Evolutionary conservation across 2,888 invertebrate species (phyloP).

Genomic region (Cataglyphis altisquamis): DNA sequence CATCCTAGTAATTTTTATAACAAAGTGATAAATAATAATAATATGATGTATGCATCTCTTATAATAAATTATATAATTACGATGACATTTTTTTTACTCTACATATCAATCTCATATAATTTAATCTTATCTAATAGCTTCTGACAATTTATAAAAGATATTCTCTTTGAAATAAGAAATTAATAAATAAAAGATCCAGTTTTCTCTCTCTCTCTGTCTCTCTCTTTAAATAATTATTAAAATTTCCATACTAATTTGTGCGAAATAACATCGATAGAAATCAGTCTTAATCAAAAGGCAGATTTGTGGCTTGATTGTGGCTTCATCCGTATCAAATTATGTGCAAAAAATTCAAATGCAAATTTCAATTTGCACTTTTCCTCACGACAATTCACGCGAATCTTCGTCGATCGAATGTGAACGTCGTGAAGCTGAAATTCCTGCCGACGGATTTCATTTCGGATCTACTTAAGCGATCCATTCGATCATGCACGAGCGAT

Average conservation of each 20-base stretch:
- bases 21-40: slow-evolving; percentile 7
- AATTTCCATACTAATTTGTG: neutral
- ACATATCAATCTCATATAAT: neutral
- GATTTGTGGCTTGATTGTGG: too few relatives aligned
- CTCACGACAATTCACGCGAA: neutral
- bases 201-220: neutral
- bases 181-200: neutral
- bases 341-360: slow-evolving; percentile 6
- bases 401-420: neutral
- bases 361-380: slow-evolving; percentile 8
- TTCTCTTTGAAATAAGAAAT: neutral
- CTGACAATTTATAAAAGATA: neutral
- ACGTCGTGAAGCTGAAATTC: slow-evolving; percentile 14
- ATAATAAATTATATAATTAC: neutral
- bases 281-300: neutral
- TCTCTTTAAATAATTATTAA: neutral
- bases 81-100: neutral
- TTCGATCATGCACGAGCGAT: slow-evolving; percentile 75
- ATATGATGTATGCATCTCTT: neutral
- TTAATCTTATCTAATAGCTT: neutral
- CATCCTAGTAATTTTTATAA: neutral
- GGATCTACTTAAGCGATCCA: slow-evolving; percentile 43
- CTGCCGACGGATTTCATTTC: slow-evolving; percentile 45
- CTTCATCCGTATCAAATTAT: neutral
- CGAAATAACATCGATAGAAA: neutral